Conservation (phyloP, 2,888 invertebrate species). For the Aleiodes leptofemur region DNA sequence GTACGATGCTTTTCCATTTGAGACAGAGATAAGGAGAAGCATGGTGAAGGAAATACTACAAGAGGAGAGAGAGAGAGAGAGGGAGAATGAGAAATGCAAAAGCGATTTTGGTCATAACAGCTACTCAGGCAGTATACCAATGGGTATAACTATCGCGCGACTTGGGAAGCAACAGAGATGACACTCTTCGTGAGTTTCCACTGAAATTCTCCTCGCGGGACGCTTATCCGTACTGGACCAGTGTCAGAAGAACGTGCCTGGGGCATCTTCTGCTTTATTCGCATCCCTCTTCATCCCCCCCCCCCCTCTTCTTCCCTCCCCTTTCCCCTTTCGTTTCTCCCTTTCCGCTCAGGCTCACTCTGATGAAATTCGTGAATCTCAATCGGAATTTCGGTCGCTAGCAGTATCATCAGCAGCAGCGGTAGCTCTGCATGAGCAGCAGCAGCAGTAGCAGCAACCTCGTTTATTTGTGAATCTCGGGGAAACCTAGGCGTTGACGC, state of each 20-base stretch:
- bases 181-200: slow-evolving; percentile 49
- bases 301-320: too few species aligned
- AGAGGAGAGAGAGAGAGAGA: slow-evolving; percentile 36
- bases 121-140: slow-evolving; percentile 53
- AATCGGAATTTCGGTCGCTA: slow-evolving; percentile 42
- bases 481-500: slow-evolving; percentile 14
- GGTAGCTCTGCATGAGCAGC: too few species aligned
- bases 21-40: slow-evolving; percentile 31
- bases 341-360: slow-evolving; percentile 39
- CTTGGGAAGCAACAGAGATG: slow-evolving; percentile 51
- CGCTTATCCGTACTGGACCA: slow-evolving; percentile 49
- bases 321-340: slow-evolving; percentile 30
- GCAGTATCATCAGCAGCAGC: too few species aligned
- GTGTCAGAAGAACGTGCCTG: slow-evolving; percentile 31
- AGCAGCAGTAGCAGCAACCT: neutral
- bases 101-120: slow-evolving; percentile 66
- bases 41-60: slow-evolving; percentile 25
- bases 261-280: slow-evolving; percentile 26
- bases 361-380: slow-evolving; percentile 54
- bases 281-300: neutral
- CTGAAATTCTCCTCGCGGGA: slow-evolving; percentile 49
- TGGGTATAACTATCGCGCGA: slow-evolving; percentile 46
- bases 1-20: slow-evolving; percentile 47
- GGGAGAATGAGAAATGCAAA: slow-evolving; percentile 56
- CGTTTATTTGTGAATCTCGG: slow-evolving; percentile 30